A percentile compares a stretch with the other conserved stretches of the same genome.
Conservation (phyloP, 2,888 invertebrate species). For the Pogonocherus hispidulus region DNA sequence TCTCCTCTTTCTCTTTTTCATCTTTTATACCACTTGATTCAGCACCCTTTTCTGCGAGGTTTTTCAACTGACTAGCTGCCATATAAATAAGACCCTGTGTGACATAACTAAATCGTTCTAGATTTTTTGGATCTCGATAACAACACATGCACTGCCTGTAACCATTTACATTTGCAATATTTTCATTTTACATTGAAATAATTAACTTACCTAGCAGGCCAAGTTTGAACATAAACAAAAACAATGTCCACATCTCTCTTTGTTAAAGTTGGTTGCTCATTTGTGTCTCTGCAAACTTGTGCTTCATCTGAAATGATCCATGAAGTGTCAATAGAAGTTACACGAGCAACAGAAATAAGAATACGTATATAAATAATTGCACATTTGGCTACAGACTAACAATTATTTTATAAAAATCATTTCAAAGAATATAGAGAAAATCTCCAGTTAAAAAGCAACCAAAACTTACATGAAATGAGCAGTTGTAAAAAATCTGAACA, state of each 20-base stretch:
- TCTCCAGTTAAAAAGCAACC: constrained; percentile 18
- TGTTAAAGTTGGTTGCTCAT: constrained; percentile 81
- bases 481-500: constrained; percentile 95
- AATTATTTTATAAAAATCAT: constrained; percentile 1
- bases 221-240: constrained; percentile 87
- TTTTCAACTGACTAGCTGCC: constrained; percentile 86
- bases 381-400: neutral
- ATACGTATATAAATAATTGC: too few species aligned
- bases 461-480: constrained; percentile 84
- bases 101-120: constrained; percentile 90
- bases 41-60: constrained; percentile 68
- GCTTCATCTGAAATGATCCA: constrained; percentile 78
- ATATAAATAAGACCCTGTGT: constrained; percentile 89
- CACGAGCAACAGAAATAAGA: neutral
- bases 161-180: constrained; percentile 37
- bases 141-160: constrained; percentile 95
- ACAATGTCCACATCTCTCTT: constrained; percentile 88
- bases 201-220: constrained; percentile 84
- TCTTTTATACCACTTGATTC: constrained; percentile 25
- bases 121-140: constrained; percentile 92
- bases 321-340: neutral
- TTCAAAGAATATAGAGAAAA: neutral
- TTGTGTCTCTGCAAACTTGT: constrained; percentile 82
- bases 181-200: too few species aligned
- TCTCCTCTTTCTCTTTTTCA: constrained; percentile 80